Evolutionary conservation across 2,113 vertebrate genomes (phyloP).

Genomic region (Ascaphus truei): DNA sequence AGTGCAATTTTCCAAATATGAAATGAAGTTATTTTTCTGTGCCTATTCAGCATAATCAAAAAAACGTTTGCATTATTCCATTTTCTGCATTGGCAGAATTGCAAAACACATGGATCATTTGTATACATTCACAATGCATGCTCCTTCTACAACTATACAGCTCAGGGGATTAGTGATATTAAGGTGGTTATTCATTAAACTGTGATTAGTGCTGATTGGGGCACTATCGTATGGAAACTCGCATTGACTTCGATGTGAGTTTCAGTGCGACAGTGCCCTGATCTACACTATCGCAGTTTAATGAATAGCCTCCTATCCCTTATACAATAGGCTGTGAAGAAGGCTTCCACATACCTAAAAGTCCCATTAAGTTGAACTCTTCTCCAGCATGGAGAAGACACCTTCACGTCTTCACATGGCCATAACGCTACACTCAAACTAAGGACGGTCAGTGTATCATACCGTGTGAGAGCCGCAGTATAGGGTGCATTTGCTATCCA

Average conservation of each 20-base stretch:
- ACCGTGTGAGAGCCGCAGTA: conserved; percentile 61
- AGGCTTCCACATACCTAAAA: no score
- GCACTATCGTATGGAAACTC: no score
- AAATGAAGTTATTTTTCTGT: conserved; percentile 13
- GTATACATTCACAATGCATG: background rate
- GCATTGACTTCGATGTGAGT: no score
- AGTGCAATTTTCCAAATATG: background rate
- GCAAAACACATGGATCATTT: conserved; percentile 14
- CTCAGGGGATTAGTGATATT: background rate
- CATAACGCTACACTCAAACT: no score
- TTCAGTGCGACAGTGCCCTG: no score
- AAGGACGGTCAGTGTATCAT: background rate
- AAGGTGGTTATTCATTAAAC: conserved; percentile 24
- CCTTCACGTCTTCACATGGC: no score
- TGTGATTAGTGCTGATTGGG: no score
- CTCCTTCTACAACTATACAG: conserved; percentile 6
- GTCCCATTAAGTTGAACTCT: no score
- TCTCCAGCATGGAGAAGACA: no score
- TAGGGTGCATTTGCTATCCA: conserved; percentile 77
- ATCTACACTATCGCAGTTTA: no score
- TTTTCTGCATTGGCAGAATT: conserved; percentile 25
- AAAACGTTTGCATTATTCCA: conserved; percentile 8
- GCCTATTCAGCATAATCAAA: conserved; percentile 20
- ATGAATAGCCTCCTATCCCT: no score
- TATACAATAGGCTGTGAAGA: no score